Evolutionary conservation across 2,888 invertebrate species (phyloP), one percentile per base, ranked within the genome.

Genomic region (Dendrolimus pini): DNA sequence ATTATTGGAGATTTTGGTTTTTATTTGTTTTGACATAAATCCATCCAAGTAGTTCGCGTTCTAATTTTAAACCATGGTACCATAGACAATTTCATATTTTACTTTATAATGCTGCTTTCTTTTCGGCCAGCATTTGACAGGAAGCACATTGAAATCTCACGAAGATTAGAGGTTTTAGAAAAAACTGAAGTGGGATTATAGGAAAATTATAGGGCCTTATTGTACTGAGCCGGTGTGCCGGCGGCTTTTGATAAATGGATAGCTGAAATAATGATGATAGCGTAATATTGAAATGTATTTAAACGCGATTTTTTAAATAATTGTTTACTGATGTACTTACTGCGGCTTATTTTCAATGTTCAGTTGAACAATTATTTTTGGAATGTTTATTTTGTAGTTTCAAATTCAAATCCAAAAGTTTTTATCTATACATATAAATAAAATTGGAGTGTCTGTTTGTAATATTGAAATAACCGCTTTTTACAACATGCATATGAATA

Each of bases 141-240:
- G 85, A 85, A 86, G 73, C 70, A 71, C 77, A 83, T 87, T 83
- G 82, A 83, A 81, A 82, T 89, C 89, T 75, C 89, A 89, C 89
- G 85, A 68, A 77, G 86, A 87, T 89, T 84, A 82, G 61, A 66
- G 68, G 75, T 76, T 82, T 30, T 76, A 75, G 70, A 82, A 87
- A 83, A 85, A 85, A 80, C 74, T 85, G 74, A 79, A 85, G 85
- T 86, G 84, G 85, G 77, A 82, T 85, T 85, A 87, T 82, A 80
- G 82, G 83, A 75, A 82, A 85, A 86, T 86, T 85, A 85, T 80
- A 82, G 78, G 77, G 75, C 76, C 76, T 71, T 71, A 77, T 66
- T 67, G 69, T 72, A 75, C 68, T 68, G 66, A 70, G 76, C 75
- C 76, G 78, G 71, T 67, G 65, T 64, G 65, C 61, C 65, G 69